Evolutionary conservation across 2,797 vertebrate species (phyloP).

Genomic region (Crocodylus rhombifer): DNA sequence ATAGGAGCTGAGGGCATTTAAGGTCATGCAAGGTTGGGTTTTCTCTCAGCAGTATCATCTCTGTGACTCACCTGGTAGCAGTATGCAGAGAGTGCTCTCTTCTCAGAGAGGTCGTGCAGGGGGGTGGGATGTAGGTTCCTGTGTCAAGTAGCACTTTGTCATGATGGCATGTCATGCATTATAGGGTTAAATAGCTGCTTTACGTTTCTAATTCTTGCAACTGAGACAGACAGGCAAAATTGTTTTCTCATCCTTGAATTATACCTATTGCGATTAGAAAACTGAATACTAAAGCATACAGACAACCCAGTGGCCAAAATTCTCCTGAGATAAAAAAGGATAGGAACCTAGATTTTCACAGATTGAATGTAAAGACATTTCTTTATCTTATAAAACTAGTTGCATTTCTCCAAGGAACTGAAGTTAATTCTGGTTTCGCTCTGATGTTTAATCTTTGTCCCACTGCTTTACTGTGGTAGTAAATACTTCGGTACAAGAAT

Average conservation of each 20-base stretch:
- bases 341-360: not conserved
- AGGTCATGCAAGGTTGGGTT: not conserved
- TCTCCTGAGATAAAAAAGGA: constrained; percentile 40
- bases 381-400: not conserved
- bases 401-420: constrained; percentile 14
- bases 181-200: constrained; percentile 13
- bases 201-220: not conserved
- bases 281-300: constrained; percentile 32
- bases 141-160: not conserved
- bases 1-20: not conserved
- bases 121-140: fast-evolving
- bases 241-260: constrained; percentile 45
- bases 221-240: not conserved
- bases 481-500: constrained; percentile 35
- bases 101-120: not conserved
- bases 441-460: constrained; percentile 46
- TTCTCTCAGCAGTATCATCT: not conserved
- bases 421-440: constrained; percentile 46
- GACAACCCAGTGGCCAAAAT: not conserved
- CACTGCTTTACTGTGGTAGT: not conserved
- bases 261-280: constrained; percentile 36
- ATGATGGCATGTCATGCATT: not conserved
- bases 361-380: constrained; percentile 40
- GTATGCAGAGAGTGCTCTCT: not conserved
- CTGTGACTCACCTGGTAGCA: not conserved